phyloP scores from a whole-genome alignment of 2,113 vertebrate genomes.

The Acrocephalus arundinaceus region DNA sequence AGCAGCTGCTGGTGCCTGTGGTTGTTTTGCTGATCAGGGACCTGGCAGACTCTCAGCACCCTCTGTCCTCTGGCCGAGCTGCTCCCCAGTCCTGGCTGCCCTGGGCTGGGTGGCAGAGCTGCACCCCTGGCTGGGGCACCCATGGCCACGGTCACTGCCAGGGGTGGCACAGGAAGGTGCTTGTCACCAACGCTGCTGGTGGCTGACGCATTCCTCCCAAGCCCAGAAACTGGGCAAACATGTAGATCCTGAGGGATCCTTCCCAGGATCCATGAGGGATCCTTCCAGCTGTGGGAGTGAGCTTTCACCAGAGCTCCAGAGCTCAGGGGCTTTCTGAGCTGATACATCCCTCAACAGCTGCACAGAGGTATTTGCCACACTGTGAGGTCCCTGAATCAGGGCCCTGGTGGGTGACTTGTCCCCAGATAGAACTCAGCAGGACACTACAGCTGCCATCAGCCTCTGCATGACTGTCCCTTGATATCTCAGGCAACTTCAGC shows the following conservation, averaged over 20 bases:
- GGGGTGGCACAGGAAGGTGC: not conserved
- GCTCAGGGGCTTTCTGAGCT: not conserved
- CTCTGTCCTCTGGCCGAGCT: not conserved
- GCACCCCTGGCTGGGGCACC: not conserved
- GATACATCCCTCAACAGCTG: accelerated
- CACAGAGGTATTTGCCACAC: not conserved
- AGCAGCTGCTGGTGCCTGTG: accelerated
- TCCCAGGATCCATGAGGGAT: not conserved
- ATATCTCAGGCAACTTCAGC: too few species aligned
- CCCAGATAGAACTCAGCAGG: not conserved
- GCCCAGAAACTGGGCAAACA: not conserved
- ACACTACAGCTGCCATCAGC: not conserved
- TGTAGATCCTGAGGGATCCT: not conserved
- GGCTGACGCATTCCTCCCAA: not conserved
- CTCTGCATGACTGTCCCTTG: not conserved
- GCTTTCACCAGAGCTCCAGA: not conserved
- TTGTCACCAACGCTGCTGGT: not conserved
- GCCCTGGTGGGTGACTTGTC: not conserved
- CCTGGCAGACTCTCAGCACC: not conserved
- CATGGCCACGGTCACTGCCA: not conserved
- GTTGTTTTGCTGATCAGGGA: not conserved
- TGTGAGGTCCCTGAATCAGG: not conserved
- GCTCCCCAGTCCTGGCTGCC: not conserved
- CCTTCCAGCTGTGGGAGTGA: not conserved
- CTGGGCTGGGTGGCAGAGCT: not conserved